phyloP scores from a whole-genome alignment of 1,140 invertebrate genomes.

The Zaprionus camerounensis region DNA sequence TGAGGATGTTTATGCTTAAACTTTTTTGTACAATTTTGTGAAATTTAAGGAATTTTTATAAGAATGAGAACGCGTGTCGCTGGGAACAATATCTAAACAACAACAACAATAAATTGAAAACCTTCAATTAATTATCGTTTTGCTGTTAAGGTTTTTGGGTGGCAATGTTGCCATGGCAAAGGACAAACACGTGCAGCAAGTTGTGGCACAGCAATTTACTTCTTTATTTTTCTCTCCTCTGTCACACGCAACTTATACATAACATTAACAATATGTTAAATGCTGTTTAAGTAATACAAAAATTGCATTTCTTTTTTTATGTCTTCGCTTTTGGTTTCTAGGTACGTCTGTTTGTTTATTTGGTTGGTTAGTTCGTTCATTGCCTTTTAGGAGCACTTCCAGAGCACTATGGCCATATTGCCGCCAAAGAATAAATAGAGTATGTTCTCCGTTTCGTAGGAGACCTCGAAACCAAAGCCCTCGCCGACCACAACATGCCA shows the following conservation, averaged over 20 bases:
- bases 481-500: slow-evolving; percentile 98
- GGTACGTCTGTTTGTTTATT: slow-evolving; percentile 45
- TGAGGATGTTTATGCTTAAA: slow-evolving; percentile 93
- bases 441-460: slow-evolving; percentile 94
- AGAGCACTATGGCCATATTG: slow-evolving; percentile 94
- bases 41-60: slow-evolving; percentile 40
- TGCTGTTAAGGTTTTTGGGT: not conserved
- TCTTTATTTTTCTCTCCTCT: not conserved
- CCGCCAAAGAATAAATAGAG: slow-evolving; percentile 97
- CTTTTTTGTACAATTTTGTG: slow-evolving; percentile 34
- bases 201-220: slow-evolving; percentile 24
- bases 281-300: slow-evolving; percentile 47
- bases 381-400: slow-evolving; percentile 92
- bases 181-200: slow-evolving; percentile 5
- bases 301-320: slow-evolving; percentile 42
- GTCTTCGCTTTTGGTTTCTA: slow-evolving; percentile 48
- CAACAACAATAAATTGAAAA: slow-evolving; percentile 50
- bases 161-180: slow-evolving; percentile 41
- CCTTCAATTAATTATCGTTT: slow-evolving; percentile 49
- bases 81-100: slow-evolving; percentile 14
- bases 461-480: slow-evolving; percentile 96
- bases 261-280: slow-evolving; percentile 52
- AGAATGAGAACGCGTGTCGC: not conserved
- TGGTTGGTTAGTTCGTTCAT: slow-evolving; percentile 46
- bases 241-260: slow-evolving; percentile 30